Base-by-base conservation (phyloP, 2,888 invertebrate genomes). In the Spodoptera exigua region DNA sequence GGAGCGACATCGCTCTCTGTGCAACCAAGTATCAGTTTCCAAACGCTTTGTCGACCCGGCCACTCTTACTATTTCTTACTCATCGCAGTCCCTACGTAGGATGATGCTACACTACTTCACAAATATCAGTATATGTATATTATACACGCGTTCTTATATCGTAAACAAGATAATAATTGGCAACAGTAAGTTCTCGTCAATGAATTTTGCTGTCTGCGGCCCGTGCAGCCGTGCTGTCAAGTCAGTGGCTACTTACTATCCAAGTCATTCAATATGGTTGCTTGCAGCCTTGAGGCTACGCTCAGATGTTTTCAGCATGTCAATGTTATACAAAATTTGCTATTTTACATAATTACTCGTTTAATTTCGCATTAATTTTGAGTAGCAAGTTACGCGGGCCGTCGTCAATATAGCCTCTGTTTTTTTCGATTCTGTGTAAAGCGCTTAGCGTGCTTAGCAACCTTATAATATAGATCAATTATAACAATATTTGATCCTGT, bases 201-300 rank as follows among this genome's bases (percentile, higher is more conserved):
- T 16, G 44, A 35, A 43, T 16, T 37, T 40, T 40, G 12, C 43
- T 40, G 12, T 18, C 16, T 47, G 47, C 51, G 54, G 35, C 13
- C 54, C 41, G 54, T 63, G 54, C 54, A 64, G 45, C 45, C 27
- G 41, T 34, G 43, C 64, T 40, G 51, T 64, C 51, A 70, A 54
- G 69, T 51, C 66, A 61, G 62, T 39, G 62, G 68, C 62, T 60
- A 55, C 47, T 69, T 47, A 43, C 51, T 49, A 34, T 39, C 65
- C 60, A 70, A 64, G 65, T 70, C 65, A 68, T 70, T 51, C 65
- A 60, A 64, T 52, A 60, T 70, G 65, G 65, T 68, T 70, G 51
- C 65, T 55, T 37, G 37, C 44, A 60, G 51, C 54, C 70, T 70
- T 70, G 54, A 43, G 7, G 27, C 46, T 37, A 47, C 35, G 65